Evolutionary conservation across 2,888 invertebrate species (phyloP), one percentile per base, ranked within the genome.

Genomic region (Coelopa pilipes): DNA sequence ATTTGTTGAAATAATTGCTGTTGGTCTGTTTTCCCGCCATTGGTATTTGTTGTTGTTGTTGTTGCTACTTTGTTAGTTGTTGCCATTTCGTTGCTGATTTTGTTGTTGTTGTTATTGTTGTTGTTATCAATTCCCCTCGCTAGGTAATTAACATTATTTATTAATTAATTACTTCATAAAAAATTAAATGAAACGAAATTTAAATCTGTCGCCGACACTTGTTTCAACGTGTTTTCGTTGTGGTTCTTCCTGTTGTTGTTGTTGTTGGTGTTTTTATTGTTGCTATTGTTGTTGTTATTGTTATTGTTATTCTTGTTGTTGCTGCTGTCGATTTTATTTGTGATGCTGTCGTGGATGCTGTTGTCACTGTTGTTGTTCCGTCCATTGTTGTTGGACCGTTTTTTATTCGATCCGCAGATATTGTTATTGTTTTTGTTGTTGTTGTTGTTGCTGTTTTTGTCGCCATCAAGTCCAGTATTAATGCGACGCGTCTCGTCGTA

Each of bases 81-180:
- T n/a, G n/a, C n/a, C n/a, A n/a, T n/a, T n/a, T n/a, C n/a, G n/a
- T n/a, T n/a, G 34, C 34, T 4, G 34, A 34, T 34, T 7, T 34
- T 34, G 34, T 34, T 34, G 2, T 34, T 34, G 34, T 34, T 60
- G 60, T 24, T 60, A 24, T 24, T 62, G 62, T 62, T 62, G 62
- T 34, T 62, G 24, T 62, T 62, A 15, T 45, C 62, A 62, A 15
- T 34, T 62, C 34, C 19, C 19, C 57, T 11, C 45, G 13, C 45
- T 34, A 34, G 24, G 34, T 45, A 45, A 62, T 62, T 62, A 62
- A 62, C 62, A 62, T 62, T 62, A 45, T 62, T 62, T 34, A 34
- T 34, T 62, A 62, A 62, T 34, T 62, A 62, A 24, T 62, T 62
- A 62, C 15, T 62, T 34, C 21, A 62, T 62, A 15, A 62, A 34